Conservation (phyloP, 1,140 invertebrate genomes). For the Dreissena polymorpha region DNA sequence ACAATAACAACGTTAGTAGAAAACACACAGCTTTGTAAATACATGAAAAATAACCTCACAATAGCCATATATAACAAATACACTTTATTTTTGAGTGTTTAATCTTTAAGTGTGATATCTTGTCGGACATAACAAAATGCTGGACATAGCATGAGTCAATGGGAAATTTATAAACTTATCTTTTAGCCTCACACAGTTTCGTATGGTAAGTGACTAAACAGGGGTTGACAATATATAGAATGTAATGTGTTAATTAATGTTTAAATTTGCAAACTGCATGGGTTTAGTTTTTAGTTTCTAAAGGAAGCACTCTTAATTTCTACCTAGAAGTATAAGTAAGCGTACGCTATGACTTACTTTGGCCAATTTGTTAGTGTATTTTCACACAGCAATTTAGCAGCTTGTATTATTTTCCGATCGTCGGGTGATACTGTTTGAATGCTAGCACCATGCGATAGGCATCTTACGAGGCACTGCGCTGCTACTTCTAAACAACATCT, state of each 20-base stretch:
- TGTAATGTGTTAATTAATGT: background rate
- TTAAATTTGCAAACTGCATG: background rate
- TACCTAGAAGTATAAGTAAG: background rate
- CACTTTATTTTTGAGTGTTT: background rate
- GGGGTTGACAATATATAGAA: background rate
- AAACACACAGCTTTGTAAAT: background rate
- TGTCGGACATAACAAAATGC: background rate
- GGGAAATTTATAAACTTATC: background rate
- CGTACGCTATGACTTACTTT: conserved; percentile 44
- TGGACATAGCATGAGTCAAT: background rate
- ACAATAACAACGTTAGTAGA: background rate
- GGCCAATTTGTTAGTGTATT: conserved; percentile 56
- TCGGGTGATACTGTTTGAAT: conserved; percentile 13
- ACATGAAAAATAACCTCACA: background rate
- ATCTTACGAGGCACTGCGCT: conserved; percentile 57
- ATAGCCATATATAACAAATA: background rate
- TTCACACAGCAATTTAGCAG: conserved; percentile 58
- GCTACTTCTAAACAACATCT: conserved; percentile 60
- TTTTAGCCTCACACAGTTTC: background rate
- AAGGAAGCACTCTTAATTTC: background rate
- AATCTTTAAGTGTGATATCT: background rate
- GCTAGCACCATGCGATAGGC: conserved; percentile 26
- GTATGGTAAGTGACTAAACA: background rate
- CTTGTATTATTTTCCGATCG: conserved; percentile 42
- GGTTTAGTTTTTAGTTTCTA: background rate